Evolutionary conservation across 2,113 vertebrate genomes (phyloP), one percentile per base, ranked within the genome.

Genomic region (Onychorhynchus coronatus): DNA sequence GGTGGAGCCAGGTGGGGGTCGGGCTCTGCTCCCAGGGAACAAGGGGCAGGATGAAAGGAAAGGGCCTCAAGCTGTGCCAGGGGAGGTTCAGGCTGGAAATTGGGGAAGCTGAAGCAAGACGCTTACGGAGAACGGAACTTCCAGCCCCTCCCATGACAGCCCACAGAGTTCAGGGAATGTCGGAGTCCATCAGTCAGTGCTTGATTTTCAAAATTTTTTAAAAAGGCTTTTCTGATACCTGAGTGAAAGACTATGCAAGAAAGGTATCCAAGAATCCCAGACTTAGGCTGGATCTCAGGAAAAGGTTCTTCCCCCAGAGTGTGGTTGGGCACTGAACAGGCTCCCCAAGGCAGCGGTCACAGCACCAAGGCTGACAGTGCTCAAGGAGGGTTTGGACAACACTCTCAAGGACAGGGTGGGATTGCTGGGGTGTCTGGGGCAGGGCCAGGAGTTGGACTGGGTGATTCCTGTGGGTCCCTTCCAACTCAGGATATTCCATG

Each of bases 51-150:
- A 44, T 11, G 2, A 19, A 37, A 44, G 56, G 56, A 47, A 52
- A 35, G 14, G 2, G 67, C 31, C 49, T 15, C 39, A 14, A 16
- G 39, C 50, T 53, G 50, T 16, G 28, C 30, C 24, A 19, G 46
- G 25, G 14, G 1, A 46, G 49, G 50, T 0, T 7, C 2, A 25
- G 62, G 22, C 0, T 15, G 55, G 47, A 25, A 1, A 24, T 5
- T 21, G 61, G 18, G 27, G 12, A 28, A 41, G 25, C 11, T 6
- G n/a, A 25, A 39, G 35, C 18, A 37, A 19, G 27, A 39, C 3
- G n/a, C 23, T 16, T 37, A 24, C 5, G 5, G 37, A 41, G 37
- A 63, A 63, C 30, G 35, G 59, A 41, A 30, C 37, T 20, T 20
- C 37, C 61, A 41, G 14, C 18, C 61, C 37, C 12, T 28, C 25